A percentile compares a stretch with the other conserved stretches of the same genome.
Evolutionary conservation across 1,140 invertebrate genomes (phyloP).

Genomic region (Acromyrmex echinatior): DNA sequence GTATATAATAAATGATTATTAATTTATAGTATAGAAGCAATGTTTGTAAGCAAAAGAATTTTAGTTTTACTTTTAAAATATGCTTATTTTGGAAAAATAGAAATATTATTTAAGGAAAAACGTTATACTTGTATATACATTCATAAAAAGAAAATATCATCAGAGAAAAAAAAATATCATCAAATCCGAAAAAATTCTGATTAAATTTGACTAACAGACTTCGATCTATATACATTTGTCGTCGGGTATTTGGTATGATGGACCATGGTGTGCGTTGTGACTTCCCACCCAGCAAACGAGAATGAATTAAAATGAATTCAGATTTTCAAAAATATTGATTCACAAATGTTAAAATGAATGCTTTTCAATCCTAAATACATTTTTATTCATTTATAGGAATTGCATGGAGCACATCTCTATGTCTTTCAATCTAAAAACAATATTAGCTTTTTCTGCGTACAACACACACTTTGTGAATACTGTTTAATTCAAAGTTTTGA

Average conservation of each 20-base stretch:
- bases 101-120: background rate
- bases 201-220: slow-evolving; percentile 22
- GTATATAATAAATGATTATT: slow-evolving; percentile 1
- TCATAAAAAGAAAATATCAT: background rate
- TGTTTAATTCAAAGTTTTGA: too few relatives aligned
- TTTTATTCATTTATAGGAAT: too few relatives aligned
- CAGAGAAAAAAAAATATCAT: background rate
- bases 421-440: too few relatives aligned
- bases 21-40: background rate
- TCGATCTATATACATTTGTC: background rate
- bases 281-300: background rate
- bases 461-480: too few relatives aligned
- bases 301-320: too few relatives aligned
- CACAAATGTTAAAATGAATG: too few relatives aligned
- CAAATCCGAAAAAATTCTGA: slow-evolving; percentile 1
- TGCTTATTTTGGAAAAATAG: background rate
- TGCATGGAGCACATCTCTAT: too few relatives aligned
- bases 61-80: background rate
- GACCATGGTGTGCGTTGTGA: slow-evolving; percentile 83
- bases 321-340: too few relatives aligned
- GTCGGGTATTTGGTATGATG: slow-evolving; percentile 88
- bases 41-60: background rate
- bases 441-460: too few relatives aligned
- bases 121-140: background rate
- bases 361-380: too few relatives aligned